Base-by-base conservation (phyloP, 2,113 vertebrate genomes). In the Cololabis saira region DNA sequence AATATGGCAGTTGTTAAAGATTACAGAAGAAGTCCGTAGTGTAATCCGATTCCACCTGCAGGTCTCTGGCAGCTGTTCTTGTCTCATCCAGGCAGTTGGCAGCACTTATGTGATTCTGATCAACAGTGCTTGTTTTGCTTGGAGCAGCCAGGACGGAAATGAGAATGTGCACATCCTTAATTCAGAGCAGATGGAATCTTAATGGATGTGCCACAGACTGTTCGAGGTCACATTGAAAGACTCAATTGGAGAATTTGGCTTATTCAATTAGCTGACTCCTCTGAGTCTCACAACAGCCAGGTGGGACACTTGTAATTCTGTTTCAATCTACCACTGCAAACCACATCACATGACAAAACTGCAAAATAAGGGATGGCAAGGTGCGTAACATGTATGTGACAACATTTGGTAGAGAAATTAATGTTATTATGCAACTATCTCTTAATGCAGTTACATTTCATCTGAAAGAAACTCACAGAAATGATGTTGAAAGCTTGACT, bases 151-250 rank as follows among this genome's bases (percentile, higher is more conserved):
- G 68, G 63, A 73, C 63, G 60, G 72, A 80, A 82, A 88, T 82
- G 80, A 85, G 66, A 83, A 61, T 55, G 80, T 78, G 80, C 67
- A 64, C 74, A 61, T 87, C 66, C 67, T 75, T 89, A 84, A 89
- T 86, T 82, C 73, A 64, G 74, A 86, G 78, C 87, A 91, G 87
- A 88, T 90, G 90, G 88, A 86, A 84, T 74, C 77, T 82, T 87
- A 90, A 88, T 90, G 67, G 85, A 89, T 84, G 81, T 80, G 71
- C 73, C 57, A 57, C 61, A 70, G 78, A 90, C 84, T 85, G 87
- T 64, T 78, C 41, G 16, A 68, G 90, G 90, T 91, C 87, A 89
- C 82, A 85, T 61, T 84, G 82, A 75, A 85, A 81, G 80, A 76
- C 83, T 86, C 81, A 84, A 84, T 77, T 81, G 78, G 77, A 67